phyloP scores from a whole-genome alignment of 2,113 vertebrate species.

The Oostethus manadensis region DNA sequence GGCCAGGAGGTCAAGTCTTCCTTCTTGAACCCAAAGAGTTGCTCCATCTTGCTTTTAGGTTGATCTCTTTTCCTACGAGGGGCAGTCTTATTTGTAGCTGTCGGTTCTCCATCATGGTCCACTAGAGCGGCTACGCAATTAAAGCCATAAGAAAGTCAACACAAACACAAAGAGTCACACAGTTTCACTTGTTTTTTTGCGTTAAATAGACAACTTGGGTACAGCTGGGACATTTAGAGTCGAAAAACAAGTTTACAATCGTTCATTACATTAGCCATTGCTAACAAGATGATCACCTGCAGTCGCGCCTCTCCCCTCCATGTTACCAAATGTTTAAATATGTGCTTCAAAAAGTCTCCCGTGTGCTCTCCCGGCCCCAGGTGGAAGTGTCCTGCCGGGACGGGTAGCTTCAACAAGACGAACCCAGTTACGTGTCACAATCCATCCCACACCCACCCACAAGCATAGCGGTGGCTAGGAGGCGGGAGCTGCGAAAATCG shows the following conservation, averaged over 20 bases:
- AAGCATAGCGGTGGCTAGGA: neutral
- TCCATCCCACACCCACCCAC: slow-evolving; percentile 5
- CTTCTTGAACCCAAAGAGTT: slow-evolving; percentile 79
- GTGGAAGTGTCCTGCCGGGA: slow-evolving; percentile 21
- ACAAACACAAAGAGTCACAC: neutral
- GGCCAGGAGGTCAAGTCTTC: slow-evolving; percentile 78
- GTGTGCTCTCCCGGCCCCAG: slow-evolving; percentile 28
- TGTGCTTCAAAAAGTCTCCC: neutral
- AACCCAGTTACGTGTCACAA: slow-evolving; percentile 60
- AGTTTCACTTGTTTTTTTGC: too few species aligned
- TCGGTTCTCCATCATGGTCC: slow-evolving; percentile 33
- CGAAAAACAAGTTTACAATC: neutral
- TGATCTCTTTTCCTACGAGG: slow-evolving; percentile 13
- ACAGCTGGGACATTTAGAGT: neutral
- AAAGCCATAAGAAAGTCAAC: neutral
- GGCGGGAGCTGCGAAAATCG: slow-evolving; percentile 41
- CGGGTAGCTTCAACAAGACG: slow-evolving; percentile 16
- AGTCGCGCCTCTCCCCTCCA: slow-evolving; percentile 53
- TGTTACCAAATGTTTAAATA: slow-evolving; percentile 8
- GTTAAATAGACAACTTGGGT: too few species aligned
- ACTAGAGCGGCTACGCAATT: slow-evolving; percentile 43
- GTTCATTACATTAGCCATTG: slow-evolving; percentile 5
- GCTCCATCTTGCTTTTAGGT: slow-evolving; percentile 61
- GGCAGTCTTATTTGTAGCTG: slow-evolving; percentile 16
- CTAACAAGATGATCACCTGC: slow-evolving; percentile 50